Evolutionary conservation across 2,888 invertebrate species (phyloP), one percentile per base, ranked within the genome.

Genomic region (Carcina quercana): DNA sequence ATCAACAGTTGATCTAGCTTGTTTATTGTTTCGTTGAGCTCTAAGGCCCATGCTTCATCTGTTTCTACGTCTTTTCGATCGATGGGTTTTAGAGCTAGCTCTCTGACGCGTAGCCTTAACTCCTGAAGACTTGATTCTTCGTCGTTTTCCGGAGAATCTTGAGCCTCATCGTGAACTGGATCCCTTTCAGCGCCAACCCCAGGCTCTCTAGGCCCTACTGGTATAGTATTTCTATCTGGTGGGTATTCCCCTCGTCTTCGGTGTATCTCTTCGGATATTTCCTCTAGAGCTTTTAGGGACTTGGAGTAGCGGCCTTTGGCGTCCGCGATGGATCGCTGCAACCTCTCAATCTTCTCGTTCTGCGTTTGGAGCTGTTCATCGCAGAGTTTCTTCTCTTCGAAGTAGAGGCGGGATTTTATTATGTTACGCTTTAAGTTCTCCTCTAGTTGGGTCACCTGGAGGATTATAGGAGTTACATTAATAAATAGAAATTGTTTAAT

Each of bases 211-310:
- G 83, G 80, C 0, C 86, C 85, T 0, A 85, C 83, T 0, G 85
- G 84, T 15, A 74, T 66, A 1, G 70, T 64, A 51, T 86, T 73
- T 27, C 79, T 79, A 0, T 69, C 76, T 0, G 76, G 76, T 1
- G 69, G 78, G 24, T 80, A 84, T 27, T 86, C 86, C 28, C 88
- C 88, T 30, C 86, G 71, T 6, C 91, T 83, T 58, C 88, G 88
- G 64, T 96, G 95, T 45, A 96, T 96, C 59, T 96, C 95, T 74
- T 96, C 95, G 5, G 96, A 96, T 39, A 97, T 97, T 47, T 91
- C 89, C 68, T 97, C 97, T 15, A 97, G 84, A 42, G 91, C 90
- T 45, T 91, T 90, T 25, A 97, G 84, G 0, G 96, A 93, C 40
- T 89, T 89, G 1, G 95, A 87, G 71, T 97, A 97, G 27, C 91